Evolutionary conservation across 2,888 invertebrate genomes (phyloP), one percentile per base, ranked within the genome.

Genomic region (Melanargia galathea): DNA sequence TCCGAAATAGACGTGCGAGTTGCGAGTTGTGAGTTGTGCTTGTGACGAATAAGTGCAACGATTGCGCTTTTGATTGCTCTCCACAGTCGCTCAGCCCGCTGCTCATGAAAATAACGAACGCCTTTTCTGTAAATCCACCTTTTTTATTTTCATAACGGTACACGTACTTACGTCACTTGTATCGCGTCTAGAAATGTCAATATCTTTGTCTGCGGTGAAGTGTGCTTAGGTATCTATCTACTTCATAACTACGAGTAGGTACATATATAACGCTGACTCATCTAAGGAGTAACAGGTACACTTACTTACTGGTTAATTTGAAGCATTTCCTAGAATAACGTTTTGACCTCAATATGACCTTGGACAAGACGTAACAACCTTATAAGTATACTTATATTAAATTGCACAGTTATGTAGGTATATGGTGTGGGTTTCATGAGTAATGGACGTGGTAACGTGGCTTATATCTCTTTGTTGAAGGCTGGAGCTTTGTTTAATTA

Each of bases 381-480:
- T 49, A 62, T 60, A 54, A n/a, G n/a, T n/a, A n/a, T 55, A 55
- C 45, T 49, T 65, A 63, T 65, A 65, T 67, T 65, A 59, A 59
- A 63, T 67, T 67, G 65, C 67, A 58, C 62, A 49, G 60, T 54
- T 61, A 57, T 59, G 51, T 61, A 57, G 55, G 51, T 62, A 56
- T 63, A 74, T 71, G 60, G 78, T 74, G 81, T 81, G 75, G 77
- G 81, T 71, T 70, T 77, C 70, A 73, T 81, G 79, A 78, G 74
- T 77, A 79, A 82, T 81, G 74, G 63, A 72, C 68, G 70, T 75
- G 71, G 74, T 69, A 62, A 59, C 24, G 61, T 58, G 54, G 65
- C 65, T 69, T 71, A 71, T 70, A 70, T 72, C 70, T 72, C 70
- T 70, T 68, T 69, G 69, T 68, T 68, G 60, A 71, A 65, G 70